Evolutionary conservation across 92 coral and sea anemone genomes (phyloP).

Genomic region (Parazoanthus atlanticus): DNA sequence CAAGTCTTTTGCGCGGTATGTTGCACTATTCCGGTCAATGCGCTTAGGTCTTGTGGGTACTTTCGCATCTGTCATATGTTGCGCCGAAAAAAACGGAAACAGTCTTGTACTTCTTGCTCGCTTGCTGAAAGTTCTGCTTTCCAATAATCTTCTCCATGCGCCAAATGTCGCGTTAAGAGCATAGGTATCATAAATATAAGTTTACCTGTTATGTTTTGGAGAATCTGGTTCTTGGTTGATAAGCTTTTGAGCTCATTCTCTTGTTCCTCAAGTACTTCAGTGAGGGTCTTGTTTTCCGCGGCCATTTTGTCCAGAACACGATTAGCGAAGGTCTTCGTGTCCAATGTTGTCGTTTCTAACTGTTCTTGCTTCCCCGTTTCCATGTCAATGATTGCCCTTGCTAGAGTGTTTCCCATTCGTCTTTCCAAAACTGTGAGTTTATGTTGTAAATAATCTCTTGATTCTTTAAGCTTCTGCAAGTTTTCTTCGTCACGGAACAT

Average conservation of each 20-base stretch:
- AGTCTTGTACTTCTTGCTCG: neutral
- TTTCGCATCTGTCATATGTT: neutral
- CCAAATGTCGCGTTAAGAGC: neutral
- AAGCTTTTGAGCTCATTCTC: neutral
- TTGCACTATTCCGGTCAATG: neutral
- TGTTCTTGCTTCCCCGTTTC: neutral
- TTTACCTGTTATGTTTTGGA: neutral
- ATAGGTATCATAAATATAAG: neutral
- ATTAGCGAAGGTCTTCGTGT: neutral
- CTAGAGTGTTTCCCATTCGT: neutral
- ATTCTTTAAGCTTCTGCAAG: neutral
- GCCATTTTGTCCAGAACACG: neutral
- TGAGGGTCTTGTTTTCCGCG: constrained; percentile 7
- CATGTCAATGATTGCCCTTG: neutral
- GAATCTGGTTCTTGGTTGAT: neutral
- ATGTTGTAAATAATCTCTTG: neutral
- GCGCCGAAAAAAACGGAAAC: neutral
- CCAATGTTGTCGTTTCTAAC: neutral
- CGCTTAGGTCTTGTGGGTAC: neutral
- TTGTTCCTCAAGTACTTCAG: constrained; percentile 27
- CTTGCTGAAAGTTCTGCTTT: too few species aligned
- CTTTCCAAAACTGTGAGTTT: constrained; percentile 3
- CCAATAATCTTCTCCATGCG: neutral
- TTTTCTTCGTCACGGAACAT: neutral
- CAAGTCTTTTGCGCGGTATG: neutral